A percentile compares a stretch with the other conserved stretches of the same genome.
phyloP scores from a whole-genome alignment of 2,113 vertebrate genomes.

The Corvus moneduloides region DNA sequence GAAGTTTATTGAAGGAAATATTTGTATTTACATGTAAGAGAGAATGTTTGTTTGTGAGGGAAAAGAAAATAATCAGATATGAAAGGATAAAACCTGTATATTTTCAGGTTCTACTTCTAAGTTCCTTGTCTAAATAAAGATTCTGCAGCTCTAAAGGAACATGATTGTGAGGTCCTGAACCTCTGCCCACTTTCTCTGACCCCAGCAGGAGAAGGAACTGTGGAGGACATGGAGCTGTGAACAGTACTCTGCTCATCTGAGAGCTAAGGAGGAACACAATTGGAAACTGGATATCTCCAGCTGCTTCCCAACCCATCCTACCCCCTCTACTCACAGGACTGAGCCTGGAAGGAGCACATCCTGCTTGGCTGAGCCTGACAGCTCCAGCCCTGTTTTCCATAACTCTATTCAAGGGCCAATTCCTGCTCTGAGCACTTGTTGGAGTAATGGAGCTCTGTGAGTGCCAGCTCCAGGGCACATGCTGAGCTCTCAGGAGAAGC shows the following conservation, averaged over 20 bases:
- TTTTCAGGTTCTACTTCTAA: background rate
- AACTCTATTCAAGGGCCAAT: background rate
- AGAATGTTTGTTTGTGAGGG: background rate
- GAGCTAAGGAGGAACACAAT: background rate
- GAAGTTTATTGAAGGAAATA: background rate
- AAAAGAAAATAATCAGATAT: background rate
- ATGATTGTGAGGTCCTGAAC: background rate
- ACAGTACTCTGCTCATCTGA: background rate
- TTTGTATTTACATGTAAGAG: background rate
- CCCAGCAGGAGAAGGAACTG: background rate
- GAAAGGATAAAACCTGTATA: background rate
- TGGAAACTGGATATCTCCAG: background rate
- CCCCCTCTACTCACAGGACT: background rate
- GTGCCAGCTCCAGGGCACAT: accelerated
- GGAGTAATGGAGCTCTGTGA: background rate
- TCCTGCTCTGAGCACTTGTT: background rate
- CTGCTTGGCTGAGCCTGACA: background rate
- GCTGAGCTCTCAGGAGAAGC: background rate
- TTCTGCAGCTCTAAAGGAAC: background rate
- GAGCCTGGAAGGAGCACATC: background rate
- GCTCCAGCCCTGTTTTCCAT: background rate
- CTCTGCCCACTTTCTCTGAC: background rate
- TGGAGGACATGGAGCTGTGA: background rate
- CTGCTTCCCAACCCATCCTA: background rate
- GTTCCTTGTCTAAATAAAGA: background rate